Evolutionary conservation across 2,888 invertebrate species (phyloP).

Genomic region (Drosophila subquinaria): DNA sequence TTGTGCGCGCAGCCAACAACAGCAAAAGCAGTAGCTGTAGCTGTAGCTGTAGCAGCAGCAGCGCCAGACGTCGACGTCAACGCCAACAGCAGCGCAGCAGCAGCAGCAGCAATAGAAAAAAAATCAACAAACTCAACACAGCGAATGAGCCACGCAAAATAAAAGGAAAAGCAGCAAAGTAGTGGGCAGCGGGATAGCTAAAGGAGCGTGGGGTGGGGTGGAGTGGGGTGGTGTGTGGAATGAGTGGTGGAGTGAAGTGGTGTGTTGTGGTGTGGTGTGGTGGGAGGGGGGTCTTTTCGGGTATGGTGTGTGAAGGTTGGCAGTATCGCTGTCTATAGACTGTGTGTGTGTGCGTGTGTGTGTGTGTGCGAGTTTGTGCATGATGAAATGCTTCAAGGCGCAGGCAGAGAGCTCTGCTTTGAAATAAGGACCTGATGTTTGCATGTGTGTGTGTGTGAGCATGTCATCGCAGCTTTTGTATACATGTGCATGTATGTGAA

Average conservation of each 20-base stretch:
- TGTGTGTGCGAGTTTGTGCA: constrained; percentile 19
- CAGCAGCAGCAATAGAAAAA: constrained; percentile 40
- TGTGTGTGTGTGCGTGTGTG: constrained; percentile 4
- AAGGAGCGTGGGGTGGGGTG: constrained; percentile 16
- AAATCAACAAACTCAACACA: constrained; percentile 51
- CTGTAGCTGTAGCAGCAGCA: constrained; percentile 31
- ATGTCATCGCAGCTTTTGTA: constrained; percentile 15
- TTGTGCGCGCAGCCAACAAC: constrained; percentile 40
- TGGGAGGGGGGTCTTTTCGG: neutral
- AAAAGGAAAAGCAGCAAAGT: constrained; percentile 70
- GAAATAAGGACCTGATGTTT: constrained; percentile 43
- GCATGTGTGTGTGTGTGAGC: neutral
- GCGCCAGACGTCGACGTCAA: constrained; percentile 39
- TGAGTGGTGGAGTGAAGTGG: neutral
- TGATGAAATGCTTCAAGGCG: constrained; percentile 54
- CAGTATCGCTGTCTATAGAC: neutral
- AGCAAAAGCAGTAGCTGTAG: constrained; percentile 40
- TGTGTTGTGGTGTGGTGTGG: neutral
- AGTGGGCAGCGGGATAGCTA: constrained; percentile 38
- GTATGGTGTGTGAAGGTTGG: constrained; percentile 17
- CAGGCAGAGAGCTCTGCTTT: constrained; percentile 35
- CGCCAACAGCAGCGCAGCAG: constrained; percentile 24
- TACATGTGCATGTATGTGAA: constrained; percentile 1
- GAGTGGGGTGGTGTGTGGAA: neutral
- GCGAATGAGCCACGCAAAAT: constrained; percentile 70